A percentile compares a stretch with the other conserved stretches of the same genome.
phyloP scores from a whole-genome alignment of 1,140 invertebrate genomes.

The Lordiphosa stackelbergi region DNA sequence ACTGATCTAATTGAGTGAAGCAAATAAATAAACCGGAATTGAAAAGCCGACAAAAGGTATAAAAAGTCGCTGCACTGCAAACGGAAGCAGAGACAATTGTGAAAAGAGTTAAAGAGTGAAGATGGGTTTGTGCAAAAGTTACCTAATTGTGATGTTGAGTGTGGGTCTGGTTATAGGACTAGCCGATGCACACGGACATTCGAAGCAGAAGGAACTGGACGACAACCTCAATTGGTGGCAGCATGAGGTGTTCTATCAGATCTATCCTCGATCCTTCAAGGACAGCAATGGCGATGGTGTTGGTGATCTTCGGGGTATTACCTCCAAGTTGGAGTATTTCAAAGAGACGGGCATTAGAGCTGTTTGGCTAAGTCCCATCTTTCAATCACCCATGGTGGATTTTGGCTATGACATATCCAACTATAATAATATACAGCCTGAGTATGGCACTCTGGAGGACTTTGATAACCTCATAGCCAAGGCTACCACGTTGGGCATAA shows the following conservation, averaged over 20 bases:
- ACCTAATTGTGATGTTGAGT: slow-evolving; percentile 13
- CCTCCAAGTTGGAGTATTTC: slow-evolving; percentile 78
- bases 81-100: slow-evolving; percentile 24
- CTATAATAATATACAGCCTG: slow-evolving; percentile 83
- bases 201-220: slow-evolving; percentile 13
- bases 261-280: slow-evolving; percentile 62
- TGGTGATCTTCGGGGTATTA: slow-evolving; percentile 73
- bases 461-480: slow-evolving; percentile 82
- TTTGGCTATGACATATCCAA: slow-evolving; percentile 85
- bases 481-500: slow-evolving; percentile 78
- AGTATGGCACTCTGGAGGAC: slow-evolving; percentile 85
- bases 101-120: slow-evolving; percentile 13
- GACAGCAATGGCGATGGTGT: slow-evolving; percentile 58
- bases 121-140: no score
- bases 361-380: slow-evolving; percentile 86
- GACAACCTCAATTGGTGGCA: slow-evolving; percentile 51
- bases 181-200: neutral
- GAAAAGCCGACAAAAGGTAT: slow-evolving; percentile 32
- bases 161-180: slow-evolving; percentile 7
- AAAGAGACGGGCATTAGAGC: slow-evolving; percentile 79
- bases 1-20: slow-evolving; percentile 17
- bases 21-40: slow-evolving; percentile 44
- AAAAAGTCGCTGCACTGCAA: slow-evolving; percentile 27
- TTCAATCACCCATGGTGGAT: slow-evolving; percentile 82
- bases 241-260: slow-evolving; percentile 62